Evolutionary conservation across 2,797 vertebrate genomes (phyloP).

Genomic region (Amniataba percoides): DNA sequence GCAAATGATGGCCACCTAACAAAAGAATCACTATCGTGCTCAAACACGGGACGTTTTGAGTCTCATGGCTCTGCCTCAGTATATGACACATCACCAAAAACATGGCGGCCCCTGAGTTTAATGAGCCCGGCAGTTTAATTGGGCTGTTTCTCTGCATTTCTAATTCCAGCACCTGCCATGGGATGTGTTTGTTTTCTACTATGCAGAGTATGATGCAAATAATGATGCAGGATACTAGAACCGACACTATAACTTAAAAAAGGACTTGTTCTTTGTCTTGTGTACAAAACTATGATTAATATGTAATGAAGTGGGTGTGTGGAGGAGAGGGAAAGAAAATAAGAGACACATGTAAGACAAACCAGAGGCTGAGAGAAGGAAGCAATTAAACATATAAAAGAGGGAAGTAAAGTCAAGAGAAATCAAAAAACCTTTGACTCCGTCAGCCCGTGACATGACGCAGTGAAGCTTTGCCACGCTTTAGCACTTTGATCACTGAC

Average conservation of each 20-base stretch:
- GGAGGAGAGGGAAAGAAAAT: not conserved
- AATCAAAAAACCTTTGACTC: not conserved
- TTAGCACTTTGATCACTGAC: conserved; percentile 40
- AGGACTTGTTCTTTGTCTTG: not conserved
- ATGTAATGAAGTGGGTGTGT: not conserved
- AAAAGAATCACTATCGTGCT: not conserved
- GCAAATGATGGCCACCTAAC: conserved; percentile 1
- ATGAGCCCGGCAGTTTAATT: conserved; percentile 29
- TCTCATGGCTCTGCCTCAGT: not conserved
- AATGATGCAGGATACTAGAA: not conserved
- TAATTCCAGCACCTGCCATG: conserved; percentile 25
- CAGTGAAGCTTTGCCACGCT: not conserved
- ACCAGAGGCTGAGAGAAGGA: not conserved
- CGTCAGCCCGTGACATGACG: conserved; percentile 13
- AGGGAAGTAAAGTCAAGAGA: not conserved
- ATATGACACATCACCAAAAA: not conserved
- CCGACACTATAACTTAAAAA: not conserved
- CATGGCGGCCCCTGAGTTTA: not conserved
- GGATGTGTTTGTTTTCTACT: conserved; percentile 9
- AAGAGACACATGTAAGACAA: not conserved
- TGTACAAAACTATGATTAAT: not conserved
- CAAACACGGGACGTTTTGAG: not conserved
- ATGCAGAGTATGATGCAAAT: not conserved
- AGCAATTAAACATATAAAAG: not conserved
- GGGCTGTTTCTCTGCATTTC: conserved; percentile 16